These are phyloP conservation scores for Adelognathus sp. DNA, from an alignment of 2,888 invertebrate genomes.

Conservation along the genomic window DNA sequence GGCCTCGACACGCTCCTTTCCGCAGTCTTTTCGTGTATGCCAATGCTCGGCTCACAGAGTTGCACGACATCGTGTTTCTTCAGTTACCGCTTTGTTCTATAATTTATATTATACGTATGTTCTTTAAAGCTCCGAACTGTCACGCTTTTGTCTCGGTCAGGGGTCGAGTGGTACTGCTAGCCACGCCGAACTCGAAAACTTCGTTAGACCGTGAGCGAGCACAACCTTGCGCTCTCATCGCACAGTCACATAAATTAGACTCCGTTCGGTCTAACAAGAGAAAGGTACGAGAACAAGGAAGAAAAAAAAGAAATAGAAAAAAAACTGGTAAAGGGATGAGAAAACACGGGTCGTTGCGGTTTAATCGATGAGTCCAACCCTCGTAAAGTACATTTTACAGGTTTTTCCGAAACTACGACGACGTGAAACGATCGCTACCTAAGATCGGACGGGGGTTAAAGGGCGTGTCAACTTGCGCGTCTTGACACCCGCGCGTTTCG, in stretches of 20 bases:
- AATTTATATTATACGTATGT: constrained; percentile 77
- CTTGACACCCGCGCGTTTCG: constrained; percentile 46
- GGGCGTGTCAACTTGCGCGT: constrained; percentile 55
- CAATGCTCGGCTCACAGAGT: constrained; percentile 18
- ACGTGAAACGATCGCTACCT: constrained; percentile 9
- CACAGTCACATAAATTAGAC: constrained; percentile 68
- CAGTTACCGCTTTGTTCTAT: constrained; percentile 54
- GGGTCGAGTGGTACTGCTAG: constrained; percentile 79
- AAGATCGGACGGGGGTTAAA: constrained; percentile 13
- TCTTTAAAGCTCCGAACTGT: constrained; percentile 70
- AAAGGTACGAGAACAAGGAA: constrained; percentile 3
- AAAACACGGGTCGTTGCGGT: constrained; percentile 59
- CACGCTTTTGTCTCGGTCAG: constrained; percentile 71
- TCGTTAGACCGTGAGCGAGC: constrained; percentile 44
- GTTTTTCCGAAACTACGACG: constrained; percentile 38
- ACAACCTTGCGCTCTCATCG: constrained; percentile 41
- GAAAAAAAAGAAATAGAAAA: constrained; percentile 3
- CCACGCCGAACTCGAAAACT: constrained; percentile 75
- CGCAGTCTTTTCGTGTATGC: constrained; percentile 40
- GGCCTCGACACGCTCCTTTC: constrained; percentile 62
- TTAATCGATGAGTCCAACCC: constrained; percentile 67
- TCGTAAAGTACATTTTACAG: constrained; percentile 61
- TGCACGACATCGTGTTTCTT: constrained; percentile 70
- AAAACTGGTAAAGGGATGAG: constrained; percentile 7
- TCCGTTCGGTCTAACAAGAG: constrained; percentile 29